Conservation (phyloP, 2,888 invertebrate species). For the Harpalus rubripes region DNA sequence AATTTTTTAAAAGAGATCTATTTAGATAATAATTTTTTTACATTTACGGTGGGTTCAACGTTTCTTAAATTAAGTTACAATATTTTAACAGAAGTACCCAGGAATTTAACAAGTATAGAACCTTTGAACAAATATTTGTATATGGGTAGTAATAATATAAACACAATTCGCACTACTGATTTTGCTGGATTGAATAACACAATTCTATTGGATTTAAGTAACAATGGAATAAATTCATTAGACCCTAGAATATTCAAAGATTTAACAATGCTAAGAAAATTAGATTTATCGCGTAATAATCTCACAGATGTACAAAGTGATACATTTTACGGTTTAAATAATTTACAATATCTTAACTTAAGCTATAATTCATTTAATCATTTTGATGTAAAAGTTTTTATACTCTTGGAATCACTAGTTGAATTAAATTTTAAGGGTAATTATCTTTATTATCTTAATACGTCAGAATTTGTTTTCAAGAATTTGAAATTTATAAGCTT, state of each 20-base stretch:
- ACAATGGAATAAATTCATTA: slow-evolving; percentile 10
- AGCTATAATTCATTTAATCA: slow-evolving; percentile 82
- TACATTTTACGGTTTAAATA: slow-evolving; percentile 81
- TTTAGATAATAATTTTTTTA: neutral
- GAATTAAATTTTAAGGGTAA: slow-evolving; percentile 21
- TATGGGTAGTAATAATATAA: slow-evolving; percentile 28
- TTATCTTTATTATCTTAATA: slow-evolving; percentile 22
- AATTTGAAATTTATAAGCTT: slow-evolving; percentile 19
- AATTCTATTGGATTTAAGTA: neutral
- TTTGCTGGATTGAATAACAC: neutral
- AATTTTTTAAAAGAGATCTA: slow-evolving; percentile 6
- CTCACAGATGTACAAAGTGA: slow-evolving; percentile 81
- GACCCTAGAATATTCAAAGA: slow-evolving; percentile 80
- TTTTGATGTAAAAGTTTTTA: slow-evolving; percentile 1
- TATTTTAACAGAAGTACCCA: neutral
- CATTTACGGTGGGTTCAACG: neutral
- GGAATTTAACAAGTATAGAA: neutral
- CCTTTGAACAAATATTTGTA: neutral
- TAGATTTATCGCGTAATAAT: slow-evolving; percentile 84
- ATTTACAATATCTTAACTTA: slow-evolving; percentile 82
- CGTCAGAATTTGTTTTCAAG: neutral
- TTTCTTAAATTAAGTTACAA: slow-evolving; percentile 24
- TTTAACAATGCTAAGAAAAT: slow-evolving; percentile 80
- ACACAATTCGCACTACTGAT: neutral
- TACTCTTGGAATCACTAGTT: neutral